These are phyloP conservation scores for Scatophagus argus DNA, from an alignment of 2,113 vertebrate genomes.

Conservation along the genomic window DNA sequence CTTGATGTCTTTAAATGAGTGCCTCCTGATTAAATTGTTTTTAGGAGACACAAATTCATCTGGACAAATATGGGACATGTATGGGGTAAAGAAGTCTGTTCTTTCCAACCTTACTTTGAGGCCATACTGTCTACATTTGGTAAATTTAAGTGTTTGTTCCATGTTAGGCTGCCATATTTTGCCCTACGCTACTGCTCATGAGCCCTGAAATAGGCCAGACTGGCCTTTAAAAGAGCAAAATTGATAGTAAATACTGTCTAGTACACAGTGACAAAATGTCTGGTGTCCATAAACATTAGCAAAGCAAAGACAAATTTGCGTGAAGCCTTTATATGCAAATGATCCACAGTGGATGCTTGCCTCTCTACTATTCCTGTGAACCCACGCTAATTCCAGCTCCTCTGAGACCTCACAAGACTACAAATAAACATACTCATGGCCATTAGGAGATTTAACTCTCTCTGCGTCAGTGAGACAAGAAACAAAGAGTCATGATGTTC, in stretches of 20 bases:
- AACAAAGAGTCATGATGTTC: conserved; percentile 39
- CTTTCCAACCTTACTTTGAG: not conserved
- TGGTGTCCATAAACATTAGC: conserved; percentile 52
- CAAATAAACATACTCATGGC: conserved; percentile 50
- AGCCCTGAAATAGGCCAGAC: conserved; percentile 5
- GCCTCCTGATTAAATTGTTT: not conserved
- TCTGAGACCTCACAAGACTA: conserved; percentile 49
- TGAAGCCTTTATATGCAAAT: conserved; percentile 68
- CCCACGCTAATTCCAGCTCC: conserved; percentile 54
- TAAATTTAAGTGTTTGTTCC: not conserved
- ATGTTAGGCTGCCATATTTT: not conserved
- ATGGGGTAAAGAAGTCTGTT: not conserved
- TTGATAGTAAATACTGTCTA: conserved; percentile 35
- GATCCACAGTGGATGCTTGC: conserved; percentile 22
- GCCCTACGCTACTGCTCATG: not conserved
- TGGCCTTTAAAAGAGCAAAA: conserved; percentile 20
- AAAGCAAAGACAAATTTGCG: conserved; percentile 51
- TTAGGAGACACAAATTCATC: not conserved
- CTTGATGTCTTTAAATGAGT: not conserved
- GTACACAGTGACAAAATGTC: conserved; percentile 30
- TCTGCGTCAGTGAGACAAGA: not conserved
- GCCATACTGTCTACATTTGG: not conserved
- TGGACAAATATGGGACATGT: not conserved
- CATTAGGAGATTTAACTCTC: conserved; percentile 38
- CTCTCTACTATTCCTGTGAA: conserved; percentile 34